phyloP scores from a whole-genome alignment of 2,113 vertebrate genomes.

The Triplophysa siluroides region DNA sequence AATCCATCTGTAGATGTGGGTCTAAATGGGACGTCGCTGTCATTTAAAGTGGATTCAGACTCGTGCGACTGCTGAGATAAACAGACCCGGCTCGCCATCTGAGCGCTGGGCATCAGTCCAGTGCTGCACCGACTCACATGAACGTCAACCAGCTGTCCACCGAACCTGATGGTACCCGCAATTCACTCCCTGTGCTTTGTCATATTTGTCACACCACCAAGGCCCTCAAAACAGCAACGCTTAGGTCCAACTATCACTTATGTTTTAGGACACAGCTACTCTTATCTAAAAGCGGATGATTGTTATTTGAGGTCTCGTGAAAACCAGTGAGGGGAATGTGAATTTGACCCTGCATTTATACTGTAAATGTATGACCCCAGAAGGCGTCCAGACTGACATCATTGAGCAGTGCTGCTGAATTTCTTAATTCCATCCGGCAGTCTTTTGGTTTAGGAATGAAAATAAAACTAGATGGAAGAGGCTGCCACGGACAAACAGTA shows the following conservation, averaged over 20 bases:
- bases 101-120: slow-evolving; percentile 40
- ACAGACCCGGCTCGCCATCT: slow-evolving; percentile 38
- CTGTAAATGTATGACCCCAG: slow-evolving; percentile 35
- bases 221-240: not conserved
- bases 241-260: not conserved
- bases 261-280: not conserved
- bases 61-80: not conserved
- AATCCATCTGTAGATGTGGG: not conserved
- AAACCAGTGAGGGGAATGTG: not conserved
- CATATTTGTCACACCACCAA: slow-evolving; percentile 4
- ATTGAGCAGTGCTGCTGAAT: slow-evolving; percentile 36
- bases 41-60: slow-evolving; percentile 29
- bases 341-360: slow-evolving; percentile 55
- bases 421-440: slow-evolving; percentile 58
- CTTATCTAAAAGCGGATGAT: not conserved
- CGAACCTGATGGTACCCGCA: slow-evolving; percentile 38
- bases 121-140: slow-evolving; percentile 32
- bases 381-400: slow-evolving; percentile 52
- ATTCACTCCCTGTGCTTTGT: slow-evolving; percentile 25
- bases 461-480: slow-evolving; percentile 70
- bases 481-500: slow-evolving; percentile 68
- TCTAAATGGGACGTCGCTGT: not conserved
- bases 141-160: slow-evolving; percentile 42
- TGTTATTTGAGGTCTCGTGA: not conserved
- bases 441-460: slow-evolving; percentile 71